A percentile compares a stretch with the other conserved stretches of the same genome.
Conservation (phyloP, 2,888 invertebrate genomes). For the Epistrophe grossulariae region DNA sequence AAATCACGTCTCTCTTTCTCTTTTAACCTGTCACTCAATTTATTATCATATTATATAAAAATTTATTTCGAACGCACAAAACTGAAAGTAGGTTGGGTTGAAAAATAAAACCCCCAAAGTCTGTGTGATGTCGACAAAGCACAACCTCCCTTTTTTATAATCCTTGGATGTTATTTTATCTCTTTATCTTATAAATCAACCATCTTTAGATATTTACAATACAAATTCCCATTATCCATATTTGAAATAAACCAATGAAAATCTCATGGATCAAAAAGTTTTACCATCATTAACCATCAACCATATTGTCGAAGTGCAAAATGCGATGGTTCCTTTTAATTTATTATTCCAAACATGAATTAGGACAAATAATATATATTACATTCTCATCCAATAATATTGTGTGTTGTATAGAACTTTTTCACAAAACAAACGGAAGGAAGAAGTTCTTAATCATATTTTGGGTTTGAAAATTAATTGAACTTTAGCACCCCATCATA, state of each 20-base stretch:
- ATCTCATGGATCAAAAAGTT: slow-evolving; percentile 28
- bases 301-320: not conserved
- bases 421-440: not conserved
- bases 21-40: slow-evolving; percentile 24
- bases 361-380: not conserved
- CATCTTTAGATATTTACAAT: not conserved
- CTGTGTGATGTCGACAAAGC: not conserved
- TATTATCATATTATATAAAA: not conserved
- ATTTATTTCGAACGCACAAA: not conserved
- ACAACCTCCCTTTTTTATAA: not conserved
- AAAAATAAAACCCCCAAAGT: not conserved
- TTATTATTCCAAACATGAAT: slow-evolving; percentile 28
- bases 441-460: not conserved
- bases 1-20: slow-evolving; percentile 24
- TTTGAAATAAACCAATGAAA: slow-evolving; percentile 1
- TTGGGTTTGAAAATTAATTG: slow-evolving; percentile 2
- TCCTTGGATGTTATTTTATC: slow-evolving; percentile 18
- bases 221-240: not conserved
- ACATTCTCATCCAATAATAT: not conserved
- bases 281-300: not conserved
- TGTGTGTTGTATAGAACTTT: not conserved
- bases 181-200: slow-evolving; percentile 1
- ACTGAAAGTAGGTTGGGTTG: slow-evolving; percentile 1
- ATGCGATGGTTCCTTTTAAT: not conserved
- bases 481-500: slow-evolving; percentile 53